Conservation (phyloP, 2,888 invertebrate species). For the Maniola hyperantus region DNA sequence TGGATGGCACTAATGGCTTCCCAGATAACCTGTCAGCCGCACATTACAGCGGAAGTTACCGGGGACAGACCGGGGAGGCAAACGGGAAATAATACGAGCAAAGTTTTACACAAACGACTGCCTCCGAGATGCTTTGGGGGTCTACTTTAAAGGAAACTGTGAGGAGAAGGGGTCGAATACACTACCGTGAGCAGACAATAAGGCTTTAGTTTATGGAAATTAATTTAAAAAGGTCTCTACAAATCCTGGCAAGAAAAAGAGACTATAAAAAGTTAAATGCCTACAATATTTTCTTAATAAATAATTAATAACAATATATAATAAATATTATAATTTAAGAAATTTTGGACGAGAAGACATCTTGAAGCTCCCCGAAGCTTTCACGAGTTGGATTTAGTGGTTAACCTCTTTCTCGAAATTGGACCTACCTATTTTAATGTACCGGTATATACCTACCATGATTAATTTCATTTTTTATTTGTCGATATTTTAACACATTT, state of each 20-base stretch:
- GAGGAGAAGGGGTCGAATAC: constrained; percentile 14
- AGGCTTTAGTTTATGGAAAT: not conserved
- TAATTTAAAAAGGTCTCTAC: not conserved
- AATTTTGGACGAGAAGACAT: no score
- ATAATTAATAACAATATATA: no score
- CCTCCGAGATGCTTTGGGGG: constrained; percentile 61
- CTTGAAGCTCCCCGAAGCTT: no score
- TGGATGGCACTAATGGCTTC: constrained; percentile 41
- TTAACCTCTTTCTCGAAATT: no score
- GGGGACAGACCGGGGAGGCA: constrained; percentile 31
- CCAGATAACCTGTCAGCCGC: constrained; percentile 46
- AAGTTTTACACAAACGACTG: constrained; percentile 69
- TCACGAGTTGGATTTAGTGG: no score
- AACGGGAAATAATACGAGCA: constrained; percentile 43
- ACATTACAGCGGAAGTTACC: constrained; percentile 41
- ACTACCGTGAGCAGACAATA: constrained; percentile 5
- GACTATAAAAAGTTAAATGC: no score
- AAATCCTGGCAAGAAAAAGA: not conserved
- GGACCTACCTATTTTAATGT: no score
- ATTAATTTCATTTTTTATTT: no score
- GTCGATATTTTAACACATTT: no score
- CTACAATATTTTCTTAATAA: no score
- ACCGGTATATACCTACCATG: no score
- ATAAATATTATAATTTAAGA: no score
- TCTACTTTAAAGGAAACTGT: constrained; percentile 62